Conservation (phyloP, 2,888 invertebrate genomes). For the Andrena bucephala region DNA sequence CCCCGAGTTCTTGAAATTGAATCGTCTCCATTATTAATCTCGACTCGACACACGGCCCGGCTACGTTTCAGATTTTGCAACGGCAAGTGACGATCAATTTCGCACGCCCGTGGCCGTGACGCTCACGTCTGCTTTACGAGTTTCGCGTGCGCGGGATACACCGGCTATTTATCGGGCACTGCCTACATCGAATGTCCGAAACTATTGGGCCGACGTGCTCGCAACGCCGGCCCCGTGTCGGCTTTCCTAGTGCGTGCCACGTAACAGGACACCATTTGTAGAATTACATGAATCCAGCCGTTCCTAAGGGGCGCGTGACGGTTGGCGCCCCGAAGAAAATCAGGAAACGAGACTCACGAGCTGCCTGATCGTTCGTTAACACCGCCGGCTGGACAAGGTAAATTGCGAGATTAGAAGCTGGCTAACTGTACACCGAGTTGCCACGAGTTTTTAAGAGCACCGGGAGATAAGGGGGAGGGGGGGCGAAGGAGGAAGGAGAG, state of each 20-base stretch:
- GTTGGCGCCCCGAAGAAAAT: constrained; percentile 38
- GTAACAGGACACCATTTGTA: constrained; percentile 27
- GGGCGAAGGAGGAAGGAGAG: not conserved
- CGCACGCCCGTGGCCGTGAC: constrained; percentile 51
- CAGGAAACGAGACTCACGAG: constrained; percentile 35
- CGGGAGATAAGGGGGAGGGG: not conserved
- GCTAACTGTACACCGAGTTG: constrained; percentile 11
- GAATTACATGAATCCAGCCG: constrained; percentile 50
- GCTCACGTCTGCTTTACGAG: constrained; percentile 12
- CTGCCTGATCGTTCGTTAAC: constrained; percentile 38
- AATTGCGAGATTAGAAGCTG: constrained; percentile 44
- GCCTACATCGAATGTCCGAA: constrained; percentile 46
- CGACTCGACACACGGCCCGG: constrained; percentile 40
- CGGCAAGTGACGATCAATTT: constrained; percentile 61
- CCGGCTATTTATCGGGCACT: constrained; percentile 38
- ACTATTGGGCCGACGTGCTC: constrained; percentile 12
- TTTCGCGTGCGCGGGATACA: constrained; percentile 46
- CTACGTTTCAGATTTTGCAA: constrained; percentile 54
- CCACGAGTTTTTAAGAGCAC: not conserved
- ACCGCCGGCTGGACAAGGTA: constrained; percentile 10
- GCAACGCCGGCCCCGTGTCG: constrained; percentile 28
- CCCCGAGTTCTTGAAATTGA: constrained; percentile 57
- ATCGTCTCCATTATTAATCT: constrained; percentile 70
- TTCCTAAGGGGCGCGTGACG: constrained; percentile 12
- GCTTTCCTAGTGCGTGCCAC: constrained; percentile 25